These are phyloP conservation scores for Chloromyia formosa DNA, from an alignment of 2,888 invertebrate genomes.

Conservation along the genomic window DNA sequence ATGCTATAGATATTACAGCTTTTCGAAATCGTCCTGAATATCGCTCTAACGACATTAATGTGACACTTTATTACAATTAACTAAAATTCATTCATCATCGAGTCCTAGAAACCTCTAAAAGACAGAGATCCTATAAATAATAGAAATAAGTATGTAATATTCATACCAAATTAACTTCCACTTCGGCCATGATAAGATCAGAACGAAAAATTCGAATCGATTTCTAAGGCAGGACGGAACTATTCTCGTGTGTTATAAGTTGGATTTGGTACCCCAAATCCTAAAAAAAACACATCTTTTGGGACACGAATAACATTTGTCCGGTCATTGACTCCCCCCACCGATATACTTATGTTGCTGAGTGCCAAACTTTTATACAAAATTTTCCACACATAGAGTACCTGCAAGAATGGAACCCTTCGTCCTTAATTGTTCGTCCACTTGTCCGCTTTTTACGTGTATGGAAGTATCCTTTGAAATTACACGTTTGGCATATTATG, in stretches of 20 bases:
- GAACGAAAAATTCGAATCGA: slow-evolving; percentile 7
- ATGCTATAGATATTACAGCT: too few relatives aligned
- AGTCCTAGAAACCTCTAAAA: slow-evolving; percentile 8
- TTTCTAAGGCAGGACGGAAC: not conserved
- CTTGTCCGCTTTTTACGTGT: slow-evolving; percentile 1
- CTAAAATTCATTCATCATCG: not conserved
- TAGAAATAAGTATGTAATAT: not conserved
- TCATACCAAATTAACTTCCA: too few relatives aligned
- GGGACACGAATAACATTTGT: slow-evolving; percentile 4
- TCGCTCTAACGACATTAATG: too few relatives aligned
- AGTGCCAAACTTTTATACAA: not conserved
- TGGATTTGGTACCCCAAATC: not conserved
- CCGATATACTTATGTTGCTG: not conserved
- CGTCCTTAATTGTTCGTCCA: slow-evolving; percentile 17
- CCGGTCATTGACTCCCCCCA: slow-evolving; percentile 23
- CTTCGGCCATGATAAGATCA: slow-evolving; percentile 26
- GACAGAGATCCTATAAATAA: not conserved
- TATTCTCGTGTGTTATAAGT: not conserved
- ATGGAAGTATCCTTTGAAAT: not conserved
- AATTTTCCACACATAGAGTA: too few relatives aligned
- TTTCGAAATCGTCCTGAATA: too few relatives aligned
- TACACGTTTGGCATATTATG: not conserved
- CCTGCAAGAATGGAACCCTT: not conserved
- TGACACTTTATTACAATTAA: too few relatives aligned
- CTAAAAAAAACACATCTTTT: not conserved